phyloP scores from a whole-genome alignment of 2,888 invertebrate species.

The Phalera bucephala region DNA sequence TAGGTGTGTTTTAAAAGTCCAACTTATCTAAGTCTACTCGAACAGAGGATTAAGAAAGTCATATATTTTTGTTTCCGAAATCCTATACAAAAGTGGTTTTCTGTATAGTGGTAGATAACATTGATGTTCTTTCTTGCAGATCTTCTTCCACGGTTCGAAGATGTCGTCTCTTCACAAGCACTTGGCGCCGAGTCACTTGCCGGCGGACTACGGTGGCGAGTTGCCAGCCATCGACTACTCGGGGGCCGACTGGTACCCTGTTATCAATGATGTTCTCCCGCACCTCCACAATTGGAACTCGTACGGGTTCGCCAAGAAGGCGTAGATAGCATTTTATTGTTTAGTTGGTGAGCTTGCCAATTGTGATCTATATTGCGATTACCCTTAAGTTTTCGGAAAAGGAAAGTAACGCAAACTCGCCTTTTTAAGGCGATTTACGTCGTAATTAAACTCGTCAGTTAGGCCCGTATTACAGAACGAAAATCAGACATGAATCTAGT shows the following conservation, averaged over 20 bases:
- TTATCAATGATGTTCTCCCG: conserved; percentile 84
- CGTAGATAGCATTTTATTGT: conserved; percentile 46
- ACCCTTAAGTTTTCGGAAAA: too few relatives aligned
- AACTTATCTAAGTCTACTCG: too few relatives aligned
- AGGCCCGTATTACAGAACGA: too few relatives aligned
- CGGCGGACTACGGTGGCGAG: conserved; percentile 89
- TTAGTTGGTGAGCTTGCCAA: neutral
- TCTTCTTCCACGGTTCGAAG: conserved; percentile 92
- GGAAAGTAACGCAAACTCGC: too few relatives aligned
- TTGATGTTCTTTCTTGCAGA: conserved; percentile 77
- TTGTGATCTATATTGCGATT: neutral
- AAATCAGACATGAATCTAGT: too few relatives aligned
- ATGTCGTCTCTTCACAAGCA: conserved; percentile 90
- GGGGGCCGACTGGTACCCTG: conserved; percentile 90
- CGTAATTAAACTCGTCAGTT: too few relatives aligned
- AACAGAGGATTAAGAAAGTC: too few relatives aligned
- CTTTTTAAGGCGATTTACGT: too few relatives aligned
- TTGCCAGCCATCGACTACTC: conserved; percentile 89
- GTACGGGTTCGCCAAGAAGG: conserved; percentile 84
- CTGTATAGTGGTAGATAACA: too few relatives aligned
- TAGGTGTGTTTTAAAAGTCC: too few relatives aligned
- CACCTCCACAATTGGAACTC: conserved; percentile 87
- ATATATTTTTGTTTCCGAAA: too few relatives aligned
- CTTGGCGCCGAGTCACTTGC: conserved; percentile 86
- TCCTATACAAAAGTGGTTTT: too few relatives aligned